Base-by-base conservation (phyloP, 2,888 invertebrate species). In the Leucophora obtusa region DNA sequence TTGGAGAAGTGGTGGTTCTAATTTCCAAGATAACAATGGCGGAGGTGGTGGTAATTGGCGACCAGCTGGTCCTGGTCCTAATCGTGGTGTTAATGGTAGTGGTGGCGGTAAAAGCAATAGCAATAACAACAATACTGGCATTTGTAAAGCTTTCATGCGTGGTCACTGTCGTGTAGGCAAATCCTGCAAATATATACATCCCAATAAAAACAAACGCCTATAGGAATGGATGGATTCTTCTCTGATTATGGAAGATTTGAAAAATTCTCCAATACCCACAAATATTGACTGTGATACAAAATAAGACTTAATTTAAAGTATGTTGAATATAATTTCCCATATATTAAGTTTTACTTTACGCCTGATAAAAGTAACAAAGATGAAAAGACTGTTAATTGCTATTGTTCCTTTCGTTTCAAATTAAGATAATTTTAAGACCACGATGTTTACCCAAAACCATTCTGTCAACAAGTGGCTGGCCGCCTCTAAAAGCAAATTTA, bases 151-250 rank as follows among this genome's bases (percentile, higher is more conserved):
- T 88, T 95, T 95, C 86, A 94, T 94, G 88, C 94, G 94, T 85
- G 96, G 96, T 0, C 95, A 93, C 80, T 97, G 97, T 91, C 92
- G 95, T 65, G 93, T 95, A 87, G 96, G 95, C 71, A 95, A 95
- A 85, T 94, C 94, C 84, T 97, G 97, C 90, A 93, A 94, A 69
- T 97, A 95, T 89, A 91, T 96, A 84, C 97, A 97, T 91, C 95
- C 95, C 3, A 77, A 73, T 53, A 88, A 88, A 73, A 83, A 59
- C 62, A 89, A 89, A 79, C 84, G 88, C 58, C 85, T 89, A 85
- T 89, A 89, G 87, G 86, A 87, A 50, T 84, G 72, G 65, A 72
- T 81, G 65, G 83, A 86, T 84, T 86, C 86, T 85, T 86, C 85
- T 85, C 85, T 86, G 83, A 86, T 86, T 50, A 58, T 76, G 83